phyloP scores from a whole-genome alignment of 2,797 vertebrate genomes.

The Australoheros facetus region DNA sequence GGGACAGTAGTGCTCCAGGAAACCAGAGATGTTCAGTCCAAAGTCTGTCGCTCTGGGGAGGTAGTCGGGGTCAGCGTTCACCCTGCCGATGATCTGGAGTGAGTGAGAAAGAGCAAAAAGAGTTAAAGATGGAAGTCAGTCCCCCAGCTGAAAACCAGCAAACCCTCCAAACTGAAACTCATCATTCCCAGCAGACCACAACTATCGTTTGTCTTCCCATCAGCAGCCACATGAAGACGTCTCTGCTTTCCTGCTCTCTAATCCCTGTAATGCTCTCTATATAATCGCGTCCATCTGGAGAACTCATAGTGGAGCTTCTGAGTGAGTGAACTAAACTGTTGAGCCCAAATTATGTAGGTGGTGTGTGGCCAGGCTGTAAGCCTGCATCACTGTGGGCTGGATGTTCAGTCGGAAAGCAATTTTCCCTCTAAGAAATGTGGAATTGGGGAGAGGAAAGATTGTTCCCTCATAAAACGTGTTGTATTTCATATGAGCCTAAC shows the following conservation, averaged over 20 bases:
- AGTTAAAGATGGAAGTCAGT: constrained; percentile 10
- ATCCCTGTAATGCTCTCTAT: constrained; percentile 28
- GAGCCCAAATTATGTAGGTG: constrained; percentile 34
- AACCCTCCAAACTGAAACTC: constrained; percentile 30
- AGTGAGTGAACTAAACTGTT: constrained; percentile 35
- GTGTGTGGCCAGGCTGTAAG: constrained; percentile 33
- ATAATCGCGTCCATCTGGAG: constrained; percentile 64
- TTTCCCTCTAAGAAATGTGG: not conserved
- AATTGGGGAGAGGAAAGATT: constrained; percentile 14
- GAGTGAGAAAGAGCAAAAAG: not conserved
- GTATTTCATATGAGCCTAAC: not conserved
- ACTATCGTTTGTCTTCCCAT: constrained; percentile 28
- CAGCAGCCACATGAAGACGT: constrained; percentile 61
- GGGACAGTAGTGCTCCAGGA: constrained; percentile 94
- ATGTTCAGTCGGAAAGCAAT: constrained; percentile 23
- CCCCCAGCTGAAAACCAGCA: constrained; percentile 38
- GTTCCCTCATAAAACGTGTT: constrained; percentile 30
- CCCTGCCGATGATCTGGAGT: constrained; percentile 92
- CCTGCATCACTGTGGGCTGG: constrained; percentile 28
- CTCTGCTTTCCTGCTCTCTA: constrained; percentile 48
- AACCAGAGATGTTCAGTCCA: constrained; percentile 91
- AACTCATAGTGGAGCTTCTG: constrained; percentile 29
- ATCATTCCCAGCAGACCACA: constrained; percentile 44
- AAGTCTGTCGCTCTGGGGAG: constrained; percentile 93
- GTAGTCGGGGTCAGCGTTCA: constrained; percentile 97